Percentiles rank a stretch among this genome's conserved stretches.
These are phyloP conservation scores for Drosophila murphyi DNA, from an alignment of 1,140 invertebrate species.

Conservation along the genomic window DNA sequence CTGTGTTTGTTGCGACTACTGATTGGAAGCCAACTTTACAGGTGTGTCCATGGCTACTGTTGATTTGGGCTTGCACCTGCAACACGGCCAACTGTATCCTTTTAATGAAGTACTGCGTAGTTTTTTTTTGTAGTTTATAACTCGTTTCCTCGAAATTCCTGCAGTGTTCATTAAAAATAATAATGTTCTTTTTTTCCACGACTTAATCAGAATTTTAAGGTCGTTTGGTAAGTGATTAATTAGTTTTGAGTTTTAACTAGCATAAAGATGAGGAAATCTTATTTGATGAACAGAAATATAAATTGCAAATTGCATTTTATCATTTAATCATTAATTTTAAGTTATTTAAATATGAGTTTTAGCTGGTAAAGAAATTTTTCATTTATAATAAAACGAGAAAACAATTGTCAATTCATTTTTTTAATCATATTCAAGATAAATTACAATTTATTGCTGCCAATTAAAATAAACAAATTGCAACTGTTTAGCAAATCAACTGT, in stretches of 20 bases:
- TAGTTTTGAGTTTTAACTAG: not conserved
- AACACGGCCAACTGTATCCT: constrained; percentile 29
- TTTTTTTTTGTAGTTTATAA: not conserved
- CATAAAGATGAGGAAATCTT: not conserved
- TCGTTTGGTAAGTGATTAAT: not conserved
- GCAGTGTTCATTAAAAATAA: constrained; percentile 38
- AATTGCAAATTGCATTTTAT: not conserved
- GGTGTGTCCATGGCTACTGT: constrained; percentile 44
- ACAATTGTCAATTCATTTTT: no score
- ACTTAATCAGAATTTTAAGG: constrained; percentile 1
- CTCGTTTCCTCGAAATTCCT: constrained; percentile 19
- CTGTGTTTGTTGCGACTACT: constrained; percentile 40
- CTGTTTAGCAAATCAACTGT: not conserved
- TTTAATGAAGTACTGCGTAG: constrained; percentile 48
- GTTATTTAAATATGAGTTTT: no score
- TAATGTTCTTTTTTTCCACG: not conserved
- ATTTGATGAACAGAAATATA: not conserved
- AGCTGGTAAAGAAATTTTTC: no score
- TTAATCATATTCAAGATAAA: no score
- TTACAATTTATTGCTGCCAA: no score
- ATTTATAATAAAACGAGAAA: no score
- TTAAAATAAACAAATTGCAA: not conserved
- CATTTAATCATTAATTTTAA: no score
- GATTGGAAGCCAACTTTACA: constrained; percentile 48
- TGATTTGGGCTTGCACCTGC: constrained; percentile 13